Base-by-base conservation (phyloP, 1,140 invertebrate genomes). In the Ceratina australensis region DNA sequence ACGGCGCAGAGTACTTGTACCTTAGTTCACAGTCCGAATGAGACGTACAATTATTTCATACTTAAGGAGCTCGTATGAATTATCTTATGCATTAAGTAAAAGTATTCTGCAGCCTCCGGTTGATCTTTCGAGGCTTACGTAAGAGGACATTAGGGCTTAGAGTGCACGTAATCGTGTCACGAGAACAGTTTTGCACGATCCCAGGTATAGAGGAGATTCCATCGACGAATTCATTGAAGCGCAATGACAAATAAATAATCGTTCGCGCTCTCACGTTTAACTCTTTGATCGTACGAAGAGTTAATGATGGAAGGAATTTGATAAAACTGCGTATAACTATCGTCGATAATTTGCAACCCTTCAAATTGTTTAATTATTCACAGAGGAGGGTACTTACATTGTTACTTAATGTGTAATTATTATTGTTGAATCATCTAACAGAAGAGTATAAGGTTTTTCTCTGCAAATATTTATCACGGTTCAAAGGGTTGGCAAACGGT, bases 181-280 rank as follows among this genome's bases (percentile, higher is more conserved):
- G 72, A 16, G 72, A 74, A 20, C 33, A 66, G 28, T 57, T 24
- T n/a, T 26, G 28, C 50, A 22, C 33, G 42, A 75, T 33, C 54
- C n/a, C 28, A 5, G 18, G 72, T 28, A 22, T 10, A 56, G 49
- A 24, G 28, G 57, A 50, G 54, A 52, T 5, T 22, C 26, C 13
- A 33, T 68, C 24, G 42, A 47, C 47, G 73, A 15, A 47, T 24
- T 16, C 28, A 26, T 57, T 52, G 52, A 20, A 15, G n/a, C 24
- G 16, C 54, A 16, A 69, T 56, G 65, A 76, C 69, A 61, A 76
- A 69, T 76, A 75, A 67, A 74, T 67, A 74, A 74, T 74, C 49
- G 59, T 73, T 63, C 59, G 47, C 42, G 22, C 63, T 50, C 24
- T 2, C 18, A n/a, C 13, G 42, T 3, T 72, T 20, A 28, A 73